Base-by-base conservation (phyloP, 92 coral and sea anemone species). In the Parazoanthus swiftii region DNA sequence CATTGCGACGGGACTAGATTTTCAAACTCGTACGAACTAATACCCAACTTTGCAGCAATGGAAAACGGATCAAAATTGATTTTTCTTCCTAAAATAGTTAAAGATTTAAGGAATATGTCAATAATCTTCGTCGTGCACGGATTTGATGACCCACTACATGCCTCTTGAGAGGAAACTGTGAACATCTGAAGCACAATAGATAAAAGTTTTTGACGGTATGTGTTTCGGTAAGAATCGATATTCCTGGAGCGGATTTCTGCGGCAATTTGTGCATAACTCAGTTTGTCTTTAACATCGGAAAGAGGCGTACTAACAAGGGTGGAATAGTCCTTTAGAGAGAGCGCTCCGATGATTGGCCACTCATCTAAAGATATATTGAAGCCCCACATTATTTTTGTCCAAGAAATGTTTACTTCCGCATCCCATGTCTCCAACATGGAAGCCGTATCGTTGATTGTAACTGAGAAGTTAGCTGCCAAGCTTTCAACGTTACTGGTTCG, bases 381-480 rank as follows among this genome's bases (percentile, higher is more conserved):
- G 3, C 93, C 97, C 97, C 93, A 94, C 21, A 91, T 68, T 67
- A 92, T 75, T 79, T 94, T 92, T 15, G 77, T 83, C 94, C 91
- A 93, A 8, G 95, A 93, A 20, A 94, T 73, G 42, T 70, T 76
- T 11, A 85, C 81, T 50, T 86, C 67, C 2, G 39, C 88, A 89
- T 91, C 90, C 56, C 90, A 76, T 56, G 90, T n/a, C 44, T 58
- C 85, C 42, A 94, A 79, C 54, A 92, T 43, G 65, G 93, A 82
- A 46, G n/a, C 67, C 76, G 88, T 85, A 70, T 91, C 89, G 50
- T 88, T 79, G 6, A 91, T 50, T 1, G 82, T 56, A 0, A 92
- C 3, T 82, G 43, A 91, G 74, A 93, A 94, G 77, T 92, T 92
- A n/a, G 91, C 0, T 8, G 82, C 67, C 83, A 93, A 38, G 71